These are phyloP conservation scores for Pecten maximus DNA, from an alignment of 2,888 invertebrate genomes.

Conservation along the genomic window DNA sequence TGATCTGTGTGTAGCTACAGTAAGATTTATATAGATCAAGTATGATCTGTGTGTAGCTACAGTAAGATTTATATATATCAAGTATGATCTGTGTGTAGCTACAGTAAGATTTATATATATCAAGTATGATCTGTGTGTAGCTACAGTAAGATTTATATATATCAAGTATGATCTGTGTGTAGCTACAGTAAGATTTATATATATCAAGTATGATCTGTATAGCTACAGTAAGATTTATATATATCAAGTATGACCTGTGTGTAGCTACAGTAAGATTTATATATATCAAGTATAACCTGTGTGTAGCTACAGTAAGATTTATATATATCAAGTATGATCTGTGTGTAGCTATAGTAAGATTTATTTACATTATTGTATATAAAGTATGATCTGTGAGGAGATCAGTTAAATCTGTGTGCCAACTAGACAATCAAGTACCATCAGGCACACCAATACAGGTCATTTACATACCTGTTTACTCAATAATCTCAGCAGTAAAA, in stretches of 20 bases:
- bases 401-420: not conserved
- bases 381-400: not conserved
- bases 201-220: not conserved
- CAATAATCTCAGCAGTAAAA: not conserved
- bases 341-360: not conserved
- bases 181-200: not conserved
- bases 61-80: not conserved
- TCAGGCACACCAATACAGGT: constrained; percentile 6
- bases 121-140: not conserved
- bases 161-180: not conserved
- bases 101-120: no score
- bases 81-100: not conserved
- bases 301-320: no score
- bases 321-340: not conserved
- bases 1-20: not conserved
- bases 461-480: constrained; percentile 33
- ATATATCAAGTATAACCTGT: not conserved
- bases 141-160: not conserved
- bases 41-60: not conserved
- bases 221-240: not conserved
- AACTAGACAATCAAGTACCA: constrained; percentile 21
- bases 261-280: not conserved
- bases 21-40: not conserved
- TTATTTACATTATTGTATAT: not conserved
- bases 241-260: not conserved